Evolutionary conservation across 2,113 vertebrate species (phyloP).

Genomic region (Elephantulus edwardii): DNA sequence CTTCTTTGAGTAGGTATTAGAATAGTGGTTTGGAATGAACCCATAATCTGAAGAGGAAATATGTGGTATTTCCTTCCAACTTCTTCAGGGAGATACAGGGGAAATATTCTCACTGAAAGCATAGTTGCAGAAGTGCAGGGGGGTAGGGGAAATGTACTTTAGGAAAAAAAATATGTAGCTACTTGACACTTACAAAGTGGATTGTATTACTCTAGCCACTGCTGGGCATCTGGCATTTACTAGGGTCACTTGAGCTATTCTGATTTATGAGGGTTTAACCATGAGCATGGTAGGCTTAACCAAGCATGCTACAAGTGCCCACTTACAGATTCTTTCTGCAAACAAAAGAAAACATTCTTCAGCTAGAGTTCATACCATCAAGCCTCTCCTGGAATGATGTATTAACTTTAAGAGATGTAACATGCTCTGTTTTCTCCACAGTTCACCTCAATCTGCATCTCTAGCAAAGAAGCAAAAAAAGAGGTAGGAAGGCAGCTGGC

Average conservation of each 20-base stretch:
- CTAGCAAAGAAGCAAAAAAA: not conserved
- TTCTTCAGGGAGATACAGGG: conserved; percentile 26
- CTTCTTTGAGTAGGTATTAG: not conserved
- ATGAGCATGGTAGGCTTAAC: not conserved
- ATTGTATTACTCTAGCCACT: conserved; percentile 1
- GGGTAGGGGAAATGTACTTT: too few species aligned
- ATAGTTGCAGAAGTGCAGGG: not conserved
- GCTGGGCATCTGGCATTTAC: not conserved
- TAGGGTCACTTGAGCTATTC: conserved; percentile 36
- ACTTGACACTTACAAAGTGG: conserved; percentile 13
- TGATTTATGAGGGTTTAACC: conserved; percentile 53
- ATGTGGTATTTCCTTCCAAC: not conserved
- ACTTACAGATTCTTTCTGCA: conserved; percentile 53
- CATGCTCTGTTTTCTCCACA: not conserved
- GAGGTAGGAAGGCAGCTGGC: not conserved
- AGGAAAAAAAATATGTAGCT: conserved; percentile 11
- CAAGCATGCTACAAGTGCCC: conserved; percentile 47
- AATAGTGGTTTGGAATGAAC: conserved; percentile 21
- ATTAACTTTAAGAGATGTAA: not conserved
- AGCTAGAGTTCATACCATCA: not conserved
- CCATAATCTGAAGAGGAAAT: not conserved
- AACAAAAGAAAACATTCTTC: conserved; percentile 49
- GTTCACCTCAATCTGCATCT: not conserved
- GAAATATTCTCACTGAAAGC: conserved; percentile 24
- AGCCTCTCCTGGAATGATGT: not conserved